Conservation (phyloP, 2,797 vertebrate genomes). For the Ctenosaura bakeri region DNA sequence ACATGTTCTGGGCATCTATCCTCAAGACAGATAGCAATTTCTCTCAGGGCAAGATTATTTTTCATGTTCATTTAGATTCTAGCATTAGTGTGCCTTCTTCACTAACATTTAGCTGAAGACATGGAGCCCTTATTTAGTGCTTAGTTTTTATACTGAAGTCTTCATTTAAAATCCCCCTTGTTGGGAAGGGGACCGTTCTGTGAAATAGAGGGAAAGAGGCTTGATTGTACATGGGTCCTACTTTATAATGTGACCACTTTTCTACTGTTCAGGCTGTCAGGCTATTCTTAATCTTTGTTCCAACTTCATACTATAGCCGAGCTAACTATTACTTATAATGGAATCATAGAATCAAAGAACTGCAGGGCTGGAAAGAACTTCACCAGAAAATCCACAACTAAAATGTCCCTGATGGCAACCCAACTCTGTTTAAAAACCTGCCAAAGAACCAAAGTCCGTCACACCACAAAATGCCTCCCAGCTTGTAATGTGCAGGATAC, state of each 20-base stretch:
- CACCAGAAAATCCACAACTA: too few species aligned
- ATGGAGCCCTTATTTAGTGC: neutral
- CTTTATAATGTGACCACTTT: neutral
- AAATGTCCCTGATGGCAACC: too few species aligned
- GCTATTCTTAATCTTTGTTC: neutral
- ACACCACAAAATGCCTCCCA: neutral
- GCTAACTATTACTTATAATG: neutral
- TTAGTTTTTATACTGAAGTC: too few species aligned
- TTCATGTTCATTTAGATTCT: neutral
- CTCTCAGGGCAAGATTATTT: neutral
- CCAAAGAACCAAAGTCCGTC: too few species aligned
- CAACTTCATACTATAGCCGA: neutral
- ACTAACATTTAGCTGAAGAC: neutral
- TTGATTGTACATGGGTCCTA: neutral
- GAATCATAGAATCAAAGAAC: too few species aligned
- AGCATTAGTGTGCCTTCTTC: neutral
- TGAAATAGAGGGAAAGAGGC: neutral
- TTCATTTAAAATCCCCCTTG: neutral
- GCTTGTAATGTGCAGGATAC: neutral
- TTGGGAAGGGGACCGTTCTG: neutral
- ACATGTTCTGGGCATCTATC: neutral
- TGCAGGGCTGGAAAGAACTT: too few species aligned
- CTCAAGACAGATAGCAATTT: neutral
- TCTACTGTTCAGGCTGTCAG: neutral
- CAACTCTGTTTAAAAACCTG: too few species aligned